Base-by-base conservation (phyloP, 2,113 vertebrate genomes). In the Cochlearius cochlearius region DNA sequence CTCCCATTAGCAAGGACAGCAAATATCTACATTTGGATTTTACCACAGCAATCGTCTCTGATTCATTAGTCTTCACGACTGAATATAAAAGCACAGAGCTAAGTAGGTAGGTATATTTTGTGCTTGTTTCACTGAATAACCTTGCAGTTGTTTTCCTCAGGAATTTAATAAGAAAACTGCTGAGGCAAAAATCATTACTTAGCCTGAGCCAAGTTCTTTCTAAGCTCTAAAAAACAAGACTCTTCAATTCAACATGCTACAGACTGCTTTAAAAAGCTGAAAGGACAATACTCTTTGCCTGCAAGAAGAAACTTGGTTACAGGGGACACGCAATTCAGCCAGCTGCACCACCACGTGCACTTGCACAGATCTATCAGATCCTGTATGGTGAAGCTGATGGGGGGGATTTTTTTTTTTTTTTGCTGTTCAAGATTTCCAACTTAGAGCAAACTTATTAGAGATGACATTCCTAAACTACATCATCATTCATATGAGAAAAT, bases 21-120 rank as follows among this genome's bases (percentile, higher is more conserved):
- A 98, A 98, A 98, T 97, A 98, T 82, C 97, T 97, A 81, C 96
- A 91, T 96, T 98, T 96, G 93, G 94, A 97, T 97, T 98, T 98
- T 97, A 96, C 93, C 95, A 97, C 94, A 66, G 78, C 88, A 96
- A 88, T 96, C 78, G 86, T 95, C 86, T 97, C 88, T 32, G 43
- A 96, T 97, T 97, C 94, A 97, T 97, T 97, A 94, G 95, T 97
- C 93, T 97, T 97, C 45, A 21, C 79, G 96, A 96, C 75, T 88
- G 88, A 98, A 96, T 92, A 94, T 67, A 71, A 95, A 95, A 97
- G 82, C 79, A 87, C 17, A 34, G 83, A 95, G 59, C 78, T 94
- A 80, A 66, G 4, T 56, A 43, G 34, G 21, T 39, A 75, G 38
- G 36, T 83, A 59, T 88, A 94, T 92, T 96, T 93, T 86, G 52